phyloP scores from a whole-genome alignment of 2,888 invertebrate species.

The Oegoconia quadripuncta region DNA sequence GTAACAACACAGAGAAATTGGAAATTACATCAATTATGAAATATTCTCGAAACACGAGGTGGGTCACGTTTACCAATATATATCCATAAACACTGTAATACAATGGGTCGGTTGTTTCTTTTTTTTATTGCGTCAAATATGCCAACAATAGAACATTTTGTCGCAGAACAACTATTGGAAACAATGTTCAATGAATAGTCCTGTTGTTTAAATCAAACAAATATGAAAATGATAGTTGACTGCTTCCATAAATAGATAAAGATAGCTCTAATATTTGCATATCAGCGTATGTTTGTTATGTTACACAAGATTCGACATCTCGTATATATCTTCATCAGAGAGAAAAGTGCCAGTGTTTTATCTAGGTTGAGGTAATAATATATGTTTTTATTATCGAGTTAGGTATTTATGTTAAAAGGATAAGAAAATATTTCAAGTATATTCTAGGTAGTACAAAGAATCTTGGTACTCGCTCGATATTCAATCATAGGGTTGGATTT shows the following conservation, averaged over 20 bases:
- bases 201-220: not conserved
- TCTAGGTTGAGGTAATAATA: not conserved
- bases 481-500: no score
- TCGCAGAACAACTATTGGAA: constrained; percentile 7
- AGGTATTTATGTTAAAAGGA: no score
- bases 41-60: constrained; percentile 35
- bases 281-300: no score
- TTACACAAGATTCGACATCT: no score
- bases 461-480: no score
- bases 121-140: constrained; percentile 29
- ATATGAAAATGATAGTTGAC: not conserved
- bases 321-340: no score
- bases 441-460: no score
- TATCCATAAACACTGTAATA: constrained; percentile 40
- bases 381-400: no score
- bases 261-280: not conserved
- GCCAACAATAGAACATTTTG: constrained; percentile 42
- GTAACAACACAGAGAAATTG: constrained; percentile 4
- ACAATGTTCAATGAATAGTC: constrained; percentile 1
- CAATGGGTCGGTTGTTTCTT: constrained; percentile 39
- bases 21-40: constrained; percentile 41
- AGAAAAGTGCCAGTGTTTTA: not conserved
- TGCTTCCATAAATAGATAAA: not conserved
- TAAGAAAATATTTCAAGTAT: no score
- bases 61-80: constrained; percentile 32